Evolutionary conservation across 2,113 vertebrate genomes (phyloP), one percentile per base, ranked within the genome.

Genomic region (Brachyhypopomus occidentalis): DNA sequence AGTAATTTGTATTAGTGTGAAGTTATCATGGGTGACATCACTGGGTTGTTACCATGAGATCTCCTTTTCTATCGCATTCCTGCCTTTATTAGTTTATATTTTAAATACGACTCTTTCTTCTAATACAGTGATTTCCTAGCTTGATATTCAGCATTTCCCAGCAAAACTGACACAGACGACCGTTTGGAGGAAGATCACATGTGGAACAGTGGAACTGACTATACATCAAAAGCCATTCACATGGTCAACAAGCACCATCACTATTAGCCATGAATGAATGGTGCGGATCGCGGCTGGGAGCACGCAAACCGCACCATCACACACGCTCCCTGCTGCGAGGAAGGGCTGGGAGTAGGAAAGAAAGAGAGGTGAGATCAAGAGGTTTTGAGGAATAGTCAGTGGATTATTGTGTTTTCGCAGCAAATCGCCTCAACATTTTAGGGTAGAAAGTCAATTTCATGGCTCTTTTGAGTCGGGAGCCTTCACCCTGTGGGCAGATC

Each of bases 381-480:
- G 78, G 72, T 77, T 84, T 82, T 78, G 25, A 84, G 80, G 81
- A 88, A 88, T 84, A 87, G 88, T 89, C 88, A 71, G 80, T 85
- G 88, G 87, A 89, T 91, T 91, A 88, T 84, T 86, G 80, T 87
- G 86, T 90, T 91, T 91, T 88, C 79, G 48, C 83, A 85, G 64
- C 82, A 91, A 91, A 90, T 90, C 79, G 75, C 75, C 75, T 11
- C 60, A 71, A 83, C 78, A 84, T 92, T 91, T 90, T 87, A 86
- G 86, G 84, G 87, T 85, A 87, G 87, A 90, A 91, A 88, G 87
- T 90, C 89, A 91, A 92, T 92, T 92, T 93, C 88, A 90, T 91
- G 89, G 86, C 83, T 86, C 81, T 78, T 89, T 84, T 87, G 79
- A 86, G 84, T 85, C 66, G 70, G 86, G 86, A 88, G 84, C 80